Conservation (phyloP, 2,888 invertebrate species). For the Psococerastis gibbosa region DNA sequence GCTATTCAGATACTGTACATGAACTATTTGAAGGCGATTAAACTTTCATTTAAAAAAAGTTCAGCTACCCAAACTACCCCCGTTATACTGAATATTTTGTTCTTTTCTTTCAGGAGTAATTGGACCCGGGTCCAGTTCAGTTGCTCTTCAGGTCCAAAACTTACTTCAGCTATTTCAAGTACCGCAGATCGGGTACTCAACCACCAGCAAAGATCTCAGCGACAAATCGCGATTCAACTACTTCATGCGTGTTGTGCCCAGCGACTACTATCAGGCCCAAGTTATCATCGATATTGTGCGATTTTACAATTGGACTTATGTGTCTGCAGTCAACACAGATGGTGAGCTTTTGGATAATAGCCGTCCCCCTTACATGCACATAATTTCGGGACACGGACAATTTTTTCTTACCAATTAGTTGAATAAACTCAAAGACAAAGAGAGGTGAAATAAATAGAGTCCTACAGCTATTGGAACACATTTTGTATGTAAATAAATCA, state of each 20-base stretch:
- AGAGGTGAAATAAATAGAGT: too few species aligned
- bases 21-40: too few species aligned
- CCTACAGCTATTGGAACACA: too few species aligned
- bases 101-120: slow-evolving; percentile 34
- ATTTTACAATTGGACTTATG: slow-evolving; percentile 58
- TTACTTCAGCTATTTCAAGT: slow-evolving; percentile 42
- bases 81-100: slow-evolving; percentile 1
- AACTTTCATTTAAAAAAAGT: too few species aligned
- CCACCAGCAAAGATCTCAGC: slow-evolving; percentile 54
- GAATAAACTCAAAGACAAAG: too few species aligned
- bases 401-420: too few species aligned
- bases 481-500: too few species aligned
- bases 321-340: slow-evolving; percentile 54
- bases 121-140: slow-evolving; percentile 54
- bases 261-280: slow-evolving; percentile 57
- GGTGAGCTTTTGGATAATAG: slow-evolving; percentile 37
- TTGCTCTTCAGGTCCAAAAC: slow-evolving; percentile 55
- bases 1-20: too few species aligned
- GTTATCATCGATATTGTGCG: slow-evolving; percentile 48
- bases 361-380: too few species aligned
- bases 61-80: too few species aligned
- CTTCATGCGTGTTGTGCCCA: slow-evolving; percentile 59
- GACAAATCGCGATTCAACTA: slow-evolving; percentile 56
- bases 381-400: too few species aligned
- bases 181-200: slow-evolving; percentile 56